Percentiles rank a stretch among this genome's conserved stretches.
phyloP scores from a whole-genome alignment of 2,113 vertebrate species.

The Dromiciops gliroides region DNA sequence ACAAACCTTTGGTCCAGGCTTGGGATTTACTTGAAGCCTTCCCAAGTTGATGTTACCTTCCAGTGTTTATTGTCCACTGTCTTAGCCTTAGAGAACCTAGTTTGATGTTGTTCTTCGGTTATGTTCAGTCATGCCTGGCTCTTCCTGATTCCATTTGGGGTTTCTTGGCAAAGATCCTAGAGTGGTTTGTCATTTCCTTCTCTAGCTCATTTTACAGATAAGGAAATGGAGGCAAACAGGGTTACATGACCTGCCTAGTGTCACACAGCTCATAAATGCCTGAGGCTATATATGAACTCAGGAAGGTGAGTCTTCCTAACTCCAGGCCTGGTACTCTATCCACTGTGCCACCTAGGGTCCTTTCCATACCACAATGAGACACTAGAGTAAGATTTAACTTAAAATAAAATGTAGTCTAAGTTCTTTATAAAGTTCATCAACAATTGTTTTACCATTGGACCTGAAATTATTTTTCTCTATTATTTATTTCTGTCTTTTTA shows the following conservation, averaged over 20 bases:
- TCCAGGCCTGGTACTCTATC: too few species aligned
- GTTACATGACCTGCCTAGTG: too few species aligned
- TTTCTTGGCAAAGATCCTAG: too few species aligned
- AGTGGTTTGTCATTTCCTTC: too few species aligned
- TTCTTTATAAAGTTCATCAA: neutral
- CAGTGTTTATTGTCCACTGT: neutral
- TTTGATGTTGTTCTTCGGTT: too few species aligned
- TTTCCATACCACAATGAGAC: neutral
- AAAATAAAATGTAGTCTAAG: slow-evolving; percentile 30
- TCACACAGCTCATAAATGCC: too few species aligned
- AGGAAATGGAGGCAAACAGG: too few species aligned
- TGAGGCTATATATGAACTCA: too few species aligned
- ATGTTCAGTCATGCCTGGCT: too few species aligned
- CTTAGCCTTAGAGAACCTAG: neutral
- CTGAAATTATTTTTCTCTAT: neutral
- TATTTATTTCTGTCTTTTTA: neutral
- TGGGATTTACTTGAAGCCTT: neutral
- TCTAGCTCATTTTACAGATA: too few species aligned
- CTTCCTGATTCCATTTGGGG: too few species aligned
- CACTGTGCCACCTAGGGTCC: neutral
- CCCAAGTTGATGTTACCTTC: neutral
- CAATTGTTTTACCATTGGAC: neutral
- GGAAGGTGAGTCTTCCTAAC: too few species aligned
- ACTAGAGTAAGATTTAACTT: slow-evolving; percentile 4
- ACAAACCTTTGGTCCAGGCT: neutral